Evolutionary conservation across 2,888 invertebrate species (phyloP), one percentile per base, ranked within the genome.

Genomic region (Mythimna lalbum): DNA sequence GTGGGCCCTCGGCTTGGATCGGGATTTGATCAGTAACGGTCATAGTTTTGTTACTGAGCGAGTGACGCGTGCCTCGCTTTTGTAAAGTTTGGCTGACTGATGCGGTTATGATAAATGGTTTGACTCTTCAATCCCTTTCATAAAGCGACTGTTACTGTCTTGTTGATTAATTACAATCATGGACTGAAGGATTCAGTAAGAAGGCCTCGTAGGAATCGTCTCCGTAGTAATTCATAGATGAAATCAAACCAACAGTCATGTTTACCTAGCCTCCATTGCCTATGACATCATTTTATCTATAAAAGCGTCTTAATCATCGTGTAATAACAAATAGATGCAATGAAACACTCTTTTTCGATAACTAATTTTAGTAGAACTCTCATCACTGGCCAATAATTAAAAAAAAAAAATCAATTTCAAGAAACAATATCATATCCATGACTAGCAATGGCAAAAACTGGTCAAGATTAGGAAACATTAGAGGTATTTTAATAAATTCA

Each of bases 11-110:
- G 66, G 84, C 79, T 80, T 27, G 72, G 82, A 80, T 84, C 80
- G 81, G 74, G 86, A 77, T 84, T 81, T 80, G 83, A 80, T 85
- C 84, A 78, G 85, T 80, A 85, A 85, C 83, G 83, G 84, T 74
- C 79, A 75, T 70, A 83, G 77, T 76, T 77, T 69, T 74, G 78
- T 68, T 73, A 39, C 50, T 21, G 71, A 76, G 63, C 64, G 60
- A 78, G 62, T 63, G 60, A 10, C 73, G 81, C 78, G 69, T 81
- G 81, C 79, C 73, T 59, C 19, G 50, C 52, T 80, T 64, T 81
- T 71, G 57, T 63, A 55, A 53, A 80, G 56, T 75, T 64, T 59
- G 50, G 52, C 55, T 62, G 61, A 50, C 67, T 70, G 67, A 62
- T 78, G 81, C 60, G 69, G 81, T 66, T 78, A 60, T 72, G 78